Base-by-base conservation (phyloP, 2,113 vertebrate genomes). In the Crotalus viridis region DNA sequence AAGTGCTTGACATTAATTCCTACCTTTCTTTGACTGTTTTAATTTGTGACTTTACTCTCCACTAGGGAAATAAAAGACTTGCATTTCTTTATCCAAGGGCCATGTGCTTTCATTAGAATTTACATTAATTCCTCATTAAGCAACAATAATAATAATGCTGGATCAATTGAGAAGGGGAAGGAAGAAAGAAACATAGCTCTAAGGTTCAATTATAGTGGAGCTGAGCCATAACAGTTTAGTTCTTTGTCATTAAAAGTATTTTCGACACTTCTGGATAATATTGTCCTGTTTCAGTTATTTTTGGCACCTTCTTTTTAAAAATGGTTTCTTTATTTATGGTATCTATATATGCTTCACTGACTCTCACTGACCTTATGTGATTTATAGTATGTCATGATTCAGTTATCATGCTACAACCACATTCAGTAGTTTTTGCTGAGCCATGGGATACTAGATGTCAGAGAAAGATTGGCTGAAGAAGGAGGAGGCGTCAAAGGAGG, bases 81-180 rank as follows among this genome's bases (percentile, higher is more conserved):
- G 87, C 94, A 93, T 96, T 96, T 89, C 88, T 95, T 92, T 95
- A 96, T 95, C 94, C 43, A 91, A 96, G 94, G 95, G 94, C 93
- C 96, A 95, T 90, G 91, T 95, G 95, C 95, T 94, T 96, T 97
- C 97, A 95, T 97, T 96, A 97, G 94, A 97, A 97, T 96, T 97
- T 95, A 96, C 96, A 97, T 97, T 97, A 96, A 90, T 56, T 97
- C 94, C 97, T 98, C 95, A 96, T 97, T 96, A 97, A 96, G 93
- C 94, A 97, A 96, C 95, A 97, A 39, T 2, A 39, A 97, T 97
- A 97, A 97, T 94, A 96, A 94, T 43, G 0, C 86, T 94, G 33
- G 92, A 97, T 97, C 96, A 96, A 97, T 97, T 86, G 74, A 74
- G 48, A 43, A 88, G 10, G 93, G 95, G 95, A 90, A 95, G 95